Base-by-base conservation (phyloP, 2,113 vertebrate species). In the Rhinichthys klamathensis region DNA sequence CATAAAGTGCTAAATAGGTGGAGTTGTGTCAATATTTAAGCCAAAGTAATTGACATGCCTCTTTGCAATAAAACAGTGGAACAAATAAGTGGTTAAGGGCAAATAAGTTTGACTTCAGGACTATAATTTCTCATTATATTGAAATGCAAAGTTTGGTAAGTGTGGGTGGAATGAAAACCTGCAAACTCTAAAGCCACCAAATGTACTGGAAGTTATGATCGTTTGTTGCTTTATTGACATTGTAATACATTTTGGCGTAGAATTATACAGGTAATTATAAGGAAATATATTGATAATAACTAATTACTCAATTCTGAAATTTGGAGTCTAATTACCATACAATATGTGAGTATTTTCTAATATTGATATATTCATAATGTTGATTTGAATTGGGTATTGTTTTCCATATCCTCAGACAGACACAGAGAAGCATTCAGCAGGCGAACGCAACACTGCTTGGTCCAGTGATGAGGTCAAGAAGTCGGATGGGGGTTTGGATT, bases 341-440 rank as follows among this genome's bases (percentile, higher is more conserved):
- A 44, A 69, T 32, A 51, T 63, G 49, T 23, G 4, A 51, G 23
- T 32, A 69, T 18, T 46, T 54, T 35, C 30, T 21, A 49, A 32
- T 35, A 15, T n/a, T 56, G 6, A 41, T 6, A 1, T 12, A 51
- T 30, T 16, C 21, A 18, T 41, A 23, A 46, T 27, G 67, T 72
- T n/a, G 67, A 70, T 11, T 38, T 21, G 67, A 70, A 2, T 38
- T 21, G 18, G 51, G 32, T 67, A 27, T 86, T 89, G 82, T 54
- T 69, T 60, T 6, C n/a, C n/a, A 0, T 91, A 93, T 90, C 90
- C 91, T 72, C 93, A 98, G 96, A 99, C 97, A 0, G 97, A 99
- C 80, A 92, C 96, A 9, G 98, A 99, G 91, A 99, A 99, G 92
- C 97, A 97, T 90, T 96, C 95, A 0, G 94, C 95, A 78, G 92